These are phyloP conservation scores for Himalopsyche japonica DNA, from an alignment of 2,888 invertebrate species.

Conservation along the genomic window DNA sequence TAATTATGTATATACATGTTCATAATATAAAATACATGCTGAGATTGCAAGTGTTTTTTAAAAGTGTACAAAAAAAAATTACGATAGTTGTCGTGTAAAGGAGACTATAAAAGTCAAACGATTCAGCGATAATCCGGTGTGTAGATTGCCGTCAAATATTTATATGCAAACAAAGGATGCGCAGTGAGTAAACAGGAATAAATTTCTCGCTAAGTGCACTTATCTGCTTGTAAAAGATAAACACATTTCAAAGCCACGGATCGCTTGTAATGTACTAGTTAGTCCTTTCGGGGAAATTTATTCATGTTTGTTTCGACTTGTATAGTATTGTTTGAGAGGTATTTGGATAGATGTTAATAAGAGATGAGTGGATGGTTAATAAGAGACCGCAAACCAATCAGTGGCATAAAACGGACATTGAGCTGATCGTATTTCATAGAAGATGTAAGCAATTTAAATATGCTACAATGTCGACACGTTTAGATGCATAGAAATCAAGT, in stretches of 20 bases:
- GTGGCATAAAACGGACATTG: no score
- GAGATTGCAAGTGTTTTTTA: no score
- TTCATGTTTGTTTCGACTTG: background rate
- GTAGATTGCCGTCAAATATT: conserved; percentile 21
- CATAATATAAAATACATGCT: no score
- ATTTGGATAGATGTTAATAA: no score
- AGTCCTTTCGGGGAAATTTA: background rate
- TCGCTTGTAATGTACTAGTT: background rate
- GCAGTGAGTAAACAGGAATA: conserved; percentile 19
- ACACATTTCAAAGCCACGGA: background rate
- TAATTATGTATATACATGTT: no score
- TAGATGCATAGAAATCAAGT: no score
- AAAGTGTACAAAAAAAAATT: no score
- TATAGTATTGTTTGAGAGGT: background rate
- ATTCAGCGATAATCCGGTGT: background rate
- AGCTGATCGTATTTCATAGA: no score
- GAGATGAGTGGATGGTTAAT: background rate
- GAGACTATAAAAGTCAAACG: background rate
- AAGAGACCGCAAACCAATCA: no score
- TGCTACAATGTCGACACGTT: no score
- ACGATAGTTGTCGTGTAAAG: no score
- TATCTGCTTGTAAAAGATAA: background rate
- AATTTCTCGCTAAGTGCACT: conserved; percentile 1
- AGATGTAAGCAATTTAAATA: no score
- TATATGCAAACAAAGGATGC: conserved; percentile 15